phyloP scores from a whole-genome alignment of 1,140 invertebrate genomes.

The Hormaphis cornu region DNA sequence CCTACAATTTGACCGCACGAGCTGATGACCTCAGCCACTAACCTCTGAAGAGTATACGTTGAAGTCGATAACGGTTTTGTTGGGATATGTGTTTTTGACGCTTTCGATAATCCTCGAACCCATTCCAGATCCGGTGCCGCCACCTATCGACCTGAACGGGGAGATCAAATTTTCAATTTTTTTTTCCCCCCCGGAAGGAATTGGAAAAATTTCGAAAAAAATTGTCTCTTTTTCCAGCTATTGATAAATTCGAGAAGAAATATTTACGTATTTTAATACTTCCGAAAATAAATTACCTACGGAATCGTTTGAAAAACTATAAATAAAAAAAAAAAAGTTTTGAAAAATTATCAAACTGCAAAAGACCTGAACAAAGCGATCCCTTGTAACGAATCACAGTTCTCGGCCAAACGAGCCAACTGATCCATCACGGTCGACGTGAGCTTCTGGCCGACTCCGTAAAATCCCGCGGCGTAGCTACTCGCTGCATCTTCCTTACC shows the following conservation, averaged over 20 bases:
- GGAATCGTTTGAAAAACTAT: too few relatives aligned
- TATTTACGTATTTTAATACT: too few relatives aligned
- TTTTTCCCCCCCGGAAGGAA: too few relatives aligned
- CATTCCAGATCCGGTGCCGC: conserved; percentile 74
- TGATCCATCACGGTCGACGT: conserved; percentile 42
- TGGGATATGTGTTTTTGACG: conserved; percentile 61
- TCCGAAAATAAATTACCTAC: too few relatives aligned
- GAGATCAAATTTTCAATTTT: too few relatives aligned
- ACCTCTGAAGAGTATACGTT: conserved; percentile 68
- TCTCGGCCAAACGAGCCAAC: conserved; percentile 40
- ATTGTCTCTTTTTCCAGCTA: too few relatives aligned
- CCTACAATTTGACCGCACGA: not conserved
- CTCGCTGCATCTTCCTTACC: conserved; percentile 85
- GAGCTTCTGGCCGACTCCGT: conserved; percentile 48
- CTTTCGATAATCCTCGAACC: conserved; percentile 68
- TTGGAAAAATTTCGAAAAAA: too few relatives aligned
- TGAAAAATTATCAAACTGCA: too few relatives aligned
- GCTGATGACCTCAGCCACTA: not conserved
- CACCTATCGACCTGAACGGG: conserved; percentile 59
- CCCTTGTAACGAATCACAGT: conserved; percentile 47
- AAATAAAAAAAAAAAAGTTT: too few relatives aligned
- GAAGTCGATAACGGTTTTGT: conserved; percentile 68
- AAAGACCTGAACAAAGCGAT: conserved; percentile 43
- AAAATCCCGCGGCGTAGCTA: conserved; percentile 73
- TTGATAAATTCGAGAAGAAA: too few relatives aligned